Evolutionary conservation across 1,140 invertebrate genomes (phyloP).

Genomic region (Drosophila lacertosa): DNA sequence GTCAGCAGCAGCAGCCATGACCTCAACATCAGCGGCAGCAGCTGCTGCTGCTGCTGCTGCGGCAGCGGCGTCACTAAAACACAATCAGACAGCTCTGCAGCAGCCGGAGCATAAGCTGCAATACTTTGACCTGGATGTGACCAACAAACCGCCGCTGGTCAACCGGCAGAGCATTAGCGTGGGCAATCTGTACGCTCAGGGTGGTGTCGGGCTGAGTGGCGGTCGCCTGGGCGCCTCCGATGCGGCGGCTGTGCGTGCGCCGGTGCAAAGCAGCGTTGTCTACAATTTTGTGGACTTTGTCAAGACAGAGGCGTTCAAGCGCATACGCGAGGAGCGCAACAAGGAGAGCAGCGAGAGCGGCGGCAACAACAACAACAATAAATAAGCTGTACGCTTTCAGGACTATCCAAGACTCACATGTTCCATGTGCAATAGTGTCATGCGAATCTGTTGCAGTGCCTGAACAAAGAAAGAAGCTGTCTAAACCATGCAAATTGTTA

Average conservation of each 20-base stretch:
- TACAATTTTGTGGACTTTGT: slow-evolving; percentile 96
- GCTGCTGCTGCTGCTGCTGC: slow-evolving; percentile 12
- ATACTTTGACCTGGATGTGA: slow-evolving; percentile 90
- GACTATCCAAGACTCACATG: slow-evolving; percentile 17
- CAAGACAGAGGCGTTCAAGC: slow-evolving; percentile 95
- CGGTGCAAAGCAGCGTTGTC: slow-evolving; percentile 86
- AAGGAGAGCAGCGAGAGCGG: slow-evolving; percentile 70
- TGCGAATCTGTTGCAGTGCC: slow-evolving; percentile 54
- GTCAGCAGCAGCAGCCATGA: slow-evolving; percentile 64
- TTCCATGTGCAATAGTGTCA: slow-evolving; percentile 62
- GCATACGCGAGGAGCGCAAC: slow-evolving; percentile 92
- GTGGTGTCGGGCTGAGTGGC: slow-evolving; percentile 14
- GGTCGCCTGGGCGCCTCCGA: slow-evolving; percentile 50
- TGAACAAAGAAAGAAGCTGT: slow-evolving; percentile 29
- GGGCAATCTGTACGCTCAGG: slow-evolving; percentile 63
- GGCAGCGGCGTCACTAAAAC: slow-evolving; percentile 36
- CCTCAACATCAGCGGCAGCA: slow-evolving; percentile 24
- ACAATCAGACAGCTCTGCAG: slow-evolving; percentile 29
- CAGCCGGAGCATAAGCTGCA: slow-evolving; percentile 84
- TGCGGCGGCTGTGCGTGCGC: slow-evolving; percentile 42
- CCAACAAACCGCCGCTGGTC: slow-evolving; percentile 70
- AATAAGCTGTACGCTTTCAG: slow-evolving; percentile 14
- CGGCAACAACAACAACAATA: slow-evolving; percentile 15
- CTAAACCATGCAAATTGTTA: slow-evolving; percentile 53
- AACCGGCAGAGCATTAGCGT: slow-evolving; percentile 71